Conservation (phyloP, 2,797 vertebrate species). For the Centropyge bicolor region DNA sequence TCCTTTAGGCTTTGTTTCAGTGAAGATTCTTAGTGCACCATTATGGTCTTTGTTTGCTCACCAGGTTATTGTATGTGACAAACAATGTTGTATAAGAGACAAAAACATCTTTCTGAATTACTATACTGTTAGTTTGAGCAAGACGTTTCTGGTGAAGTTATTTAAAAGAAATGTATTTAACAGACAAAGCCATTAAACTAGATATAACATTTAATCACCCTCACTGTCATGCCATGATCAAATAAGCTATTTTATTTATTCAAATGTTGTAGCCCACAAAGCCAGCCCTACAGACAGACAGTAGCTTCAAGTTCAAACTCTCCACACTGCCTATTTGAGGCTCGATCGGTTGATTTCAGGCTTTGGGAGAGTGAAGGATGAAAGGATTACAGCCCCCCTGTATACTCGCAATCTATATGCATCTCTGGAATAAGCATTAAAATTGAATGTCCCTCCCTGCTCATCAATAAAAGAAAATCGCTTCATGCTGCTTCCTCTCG, state of each 20-base stretch:
- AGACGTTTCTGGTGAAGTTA: not conserved
- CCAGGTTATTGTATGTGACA: not conserved
- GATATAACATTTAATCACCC: not conserved
- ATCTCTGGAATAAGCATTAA: constrained; percentile 39
- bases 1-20: not conserved
- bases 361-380: constrained; percentile 20
- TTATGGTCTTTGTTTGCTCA: not conserved
- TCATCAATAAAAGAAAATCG: constrained; percentile 26
- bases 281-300: not conserved
- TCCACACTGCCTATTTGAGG: not conserved
- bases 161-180: not conserved
- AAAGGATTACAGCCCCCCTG: constrained; percentile 22
- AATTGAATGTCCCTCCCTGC: constrained; percentile 18
- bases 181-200: not conserved
- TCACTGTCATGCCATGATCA: not conserved
- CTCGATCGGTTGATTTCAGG: not conserved
- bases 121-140: not conserved
- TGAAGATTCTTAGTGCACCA: not conserved
- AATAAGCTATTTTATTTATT: not conserved
- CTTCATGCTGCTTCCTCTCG: not conserved
- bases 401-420: constrained; percentile 30
- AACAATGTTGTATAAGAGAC: not conserved
- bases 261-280: not conserved
- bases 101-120: not conserved
- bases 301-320: not conserved